Conservation (phyloP, 2,888 invertebrate species). For the Nesidiocoris tenuis region DNA sequence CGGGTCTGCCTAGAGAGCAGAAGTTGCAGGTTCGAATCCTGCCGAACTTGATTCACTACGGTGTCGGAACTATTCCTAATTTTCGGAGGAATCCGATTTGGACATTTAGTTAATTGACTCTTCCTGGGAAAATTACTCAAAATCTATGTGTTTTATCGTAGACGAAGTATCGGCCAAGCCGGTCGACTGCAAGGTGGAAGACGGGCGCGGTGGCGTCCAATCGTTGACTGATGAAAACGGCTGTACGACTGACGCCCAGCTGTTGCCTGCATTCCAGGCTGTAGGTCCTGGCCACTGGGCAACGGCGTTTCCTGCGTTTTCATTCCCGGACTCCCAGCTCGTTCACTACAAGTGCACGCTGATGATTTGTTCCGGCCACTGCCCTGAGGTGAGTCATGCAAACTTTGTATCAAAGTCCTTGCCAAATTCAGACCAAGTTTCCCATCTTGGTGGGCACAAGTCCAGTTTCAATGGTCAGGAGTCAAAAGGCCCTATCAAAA, state of each 20-base stretch:
- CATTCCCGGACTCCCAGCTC: slow-evolving; percentile 76
- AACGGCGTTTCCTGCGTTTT: slow-evolving; percentile 75
- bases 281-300: slow-evolving; percentile 48
- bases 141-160: slow-evolving; percentile 57
- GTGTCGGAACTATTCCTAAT: too few species aligned
- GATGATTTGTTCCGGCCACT: slow-evolving; percentile 71
- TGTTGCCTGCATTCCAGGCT: slow-evolving; percentile 60
- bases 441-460: too few species aligned
- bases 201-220: slow-evolving; percentile 73
- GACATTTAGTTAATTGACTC: too few species aligned
- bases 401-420: too few species aligned
- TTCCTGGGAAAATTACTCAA: too few species aligned
- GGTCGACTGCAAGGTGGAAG: slow-evolving; percentile 75
- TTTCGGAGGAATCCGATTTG: too few species aligned
- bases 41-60: too few species aligned
- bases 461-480: too few species aligned
- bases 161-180: slow-evolving; percentile 72
- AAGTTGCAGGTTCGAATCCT: too few species aligned
- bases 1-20: too few species aligned
- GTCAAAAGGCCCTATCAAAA: too few species aligned
- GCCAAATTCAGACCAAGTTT: too few species aligned
- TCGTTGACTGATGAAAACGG: slow-evolving; percentile 71
- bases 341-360: slow-evolving; percentile 75
- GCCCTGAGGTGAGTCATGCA: slow-evolving; percentile 57
- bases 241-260: slow-evolving; percentile 70